A percentile compares a stretch with the other conserved stretches of the same genome.
These are phyloP conservation scores for Scaptomyza parva DNA, from an alignment of 2,888 invertebrate genomes.

Conservation along the genomic window DNA sequence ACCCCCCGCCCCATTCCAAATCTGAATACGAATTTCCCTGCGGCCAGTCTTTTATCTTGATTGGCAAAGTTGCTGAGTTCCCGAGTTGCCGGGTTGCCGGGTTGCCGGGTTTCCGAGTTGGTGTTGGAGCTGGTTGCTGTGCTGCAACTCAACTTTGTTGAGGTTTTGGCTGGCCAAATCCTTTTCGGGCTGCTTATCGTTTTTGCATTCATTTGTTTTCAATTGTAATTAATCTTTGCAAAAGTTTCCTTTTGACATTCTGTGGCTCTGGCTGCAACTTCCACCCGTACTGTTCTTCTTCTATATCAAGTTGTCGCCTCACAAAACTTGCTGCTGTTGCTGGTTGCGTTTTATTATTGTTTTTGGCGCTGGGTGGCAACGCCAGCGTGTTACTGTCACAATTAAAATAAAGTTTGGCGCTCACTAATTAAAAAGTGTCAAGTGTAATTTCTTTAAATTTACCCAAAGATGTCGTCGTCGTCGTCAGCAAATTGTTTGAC, in stretches of 20 bases:
- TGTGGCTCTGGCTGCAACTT: constrained; percentile 68
- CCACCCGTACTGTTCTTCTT: constrained; percentile 46
- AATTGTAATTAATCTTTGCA: constrained; percentile 79
- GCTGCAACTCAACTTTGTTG: background rate
- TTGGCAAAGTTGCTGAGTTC: constrained; percentile 71
- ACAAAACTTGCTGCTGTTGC: constrained; percentile 56
- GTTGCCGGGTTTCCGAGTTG: constrained; percentile 8
- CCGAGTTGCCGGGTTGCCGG: constrained; percentile 20
- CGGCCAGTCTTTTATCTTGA: constrained; percentile 70
- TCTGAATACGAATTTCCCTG: constrained; percentile 39
- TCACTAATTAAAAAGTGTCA: constrained; percentile 81
- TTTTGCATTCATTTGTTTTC: constrained; percentile 82
- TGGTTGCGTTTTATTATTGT: constrained; percentile 16
- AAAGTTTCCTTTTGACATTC: constrained; percentile 79
- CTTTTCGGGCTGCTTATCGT: constrained; percentile 79
- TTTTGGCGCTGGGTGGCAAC: constrained; percentile 40
- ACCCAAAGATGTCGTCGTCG: constrained; percentile 32
- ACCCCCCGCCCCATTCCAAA: background rate
- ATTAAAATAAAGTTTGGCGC: constrained; percentile 77
- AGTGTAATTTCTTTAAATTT: constrained; percentile 74
- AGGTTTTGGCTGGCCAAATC: constrained; percentile 49
- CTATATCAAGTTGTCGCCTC: constrained; percentile 54
- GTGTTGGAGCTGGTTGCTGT: constrained; percentile 17
- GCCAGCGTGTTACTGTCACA: constrained; percentile 80
- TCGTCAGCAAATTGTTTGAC: constrained; percentile 62